phyloP scores from a whole-genome alignment of 2,113 vertebrate genomes.

The Microtus ochrogaster region DNA sequence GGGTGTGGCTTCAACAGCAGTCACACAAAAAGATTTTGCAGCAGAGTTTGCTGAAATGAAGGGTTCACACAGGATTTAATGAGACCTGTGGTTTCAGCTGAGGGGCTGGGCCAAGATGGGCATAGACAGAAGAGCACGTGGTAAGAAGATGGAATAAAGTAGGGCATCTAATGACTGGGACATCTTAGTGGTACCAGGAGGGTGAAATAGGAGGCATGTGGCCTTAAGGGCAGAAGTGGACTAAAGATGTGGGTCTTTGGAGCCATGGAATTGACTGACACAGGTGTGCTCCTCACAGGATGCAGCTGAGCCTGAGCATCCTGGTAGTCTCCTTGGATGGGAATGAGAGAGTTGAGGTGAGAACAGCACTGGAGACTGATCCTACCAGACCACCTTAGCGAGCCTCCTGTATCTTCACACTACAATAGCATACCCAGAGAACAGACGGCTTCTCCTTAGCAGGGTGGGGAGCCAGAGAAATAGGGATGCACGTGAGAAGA shows the following conservation, averaged over 20 bases:
- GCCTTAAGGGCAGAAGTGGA: no score
- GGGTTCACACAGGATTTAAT: neutral
- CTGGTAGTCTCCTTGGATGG: neutral
- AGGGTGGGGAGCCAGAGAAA: no score
- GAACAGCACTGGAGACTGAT: no score
- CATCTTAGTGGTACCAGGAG: neutral
- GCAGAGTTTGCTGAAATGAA: neutral
- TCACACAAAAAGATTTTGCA: neutral
- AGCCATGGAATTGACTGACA: neutral
- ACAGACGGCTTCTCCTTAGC: neutral
- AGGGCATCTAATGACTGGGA: neutral
- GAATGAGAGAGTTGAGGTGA: neutral
- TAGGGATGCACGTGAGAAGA: no score
- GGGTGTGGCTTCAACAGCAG: neutral
- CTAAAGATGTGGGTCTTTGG: no score
- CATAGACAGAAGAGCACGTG: fast-evolving
- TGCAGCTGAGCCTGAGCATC: neutral
- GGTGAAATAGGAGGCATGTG: no score
- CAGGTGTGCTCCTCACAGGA: neutral
- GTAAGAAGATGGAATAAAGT: neutral
- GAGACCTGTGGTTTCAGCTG: neutral
- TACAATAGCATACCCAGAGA: neutral
- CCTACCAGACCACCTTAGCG: neutral
- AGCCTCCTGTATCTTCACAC: neutral
- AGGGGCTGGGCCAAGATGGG: neutral